Evolutionary conservation across 1,140 invertebrate species (phyloP).

Genomic region (Nebria ingens): DNA sequence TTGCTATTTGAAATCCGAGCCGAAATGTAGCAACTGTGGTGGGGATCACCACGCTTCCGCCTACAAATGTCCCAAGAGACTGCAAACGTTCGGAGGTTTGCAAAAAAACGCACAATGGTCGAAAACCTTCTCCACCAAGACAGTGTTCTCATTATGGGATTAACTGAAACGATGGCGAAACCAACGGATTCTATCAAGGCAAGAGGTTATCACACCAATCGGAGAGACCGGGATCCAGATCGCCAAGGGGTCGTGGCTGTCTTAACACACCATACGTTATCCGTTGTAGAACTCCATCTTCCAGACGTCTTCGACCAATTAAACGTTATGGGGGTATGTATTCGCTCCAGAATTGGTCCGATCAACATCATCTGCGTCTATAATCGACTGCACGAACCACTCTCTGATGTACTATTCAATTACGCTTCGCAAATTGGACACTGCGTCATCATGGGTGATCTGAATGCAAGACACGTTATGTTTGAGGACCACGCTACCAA

Average conservation of each 20-base stretch:
- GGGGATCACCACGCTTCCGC: not conserved
- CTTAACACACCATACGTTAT: not conserved
- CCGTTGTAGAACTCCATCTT: no score
- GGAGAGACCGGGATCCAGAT: not conserved
- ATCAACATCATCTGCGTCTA: not conserved
- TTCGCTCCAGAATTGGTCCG: not conserved
- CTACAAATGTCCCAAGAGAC: not conserved
- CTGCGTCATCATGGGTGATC: not conserved
- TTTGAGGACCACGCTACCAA: not conserved
- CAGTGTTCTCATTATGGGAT: not conserved
- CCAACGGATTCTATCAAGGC: not conserved
- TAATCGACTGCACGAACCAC: not conserved
- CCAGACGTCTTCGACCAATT: not conserved
- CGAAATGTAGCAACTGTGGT: not conserved
- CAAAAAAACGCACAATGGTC: not conserved
- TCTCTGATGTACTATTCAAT: not conserved
- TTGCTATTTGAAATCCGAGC: not conserved
- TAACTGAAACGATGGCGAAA: not conserved
- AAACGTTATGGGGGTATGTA: not conserved
- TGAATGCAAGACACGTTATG: not conserved
- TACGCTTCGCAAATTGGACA: not conserved
- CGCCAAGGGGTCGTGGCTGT: not conserved
- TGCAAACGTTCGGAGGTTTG: not conserved
- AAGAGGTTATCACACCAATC: not conserved
- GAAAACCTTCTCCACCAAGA: not conserved